Base-by-base conservation (phyloP, 53 echinoderm and acorn worm genomes). In the Astropecten irregularis region DNA sequence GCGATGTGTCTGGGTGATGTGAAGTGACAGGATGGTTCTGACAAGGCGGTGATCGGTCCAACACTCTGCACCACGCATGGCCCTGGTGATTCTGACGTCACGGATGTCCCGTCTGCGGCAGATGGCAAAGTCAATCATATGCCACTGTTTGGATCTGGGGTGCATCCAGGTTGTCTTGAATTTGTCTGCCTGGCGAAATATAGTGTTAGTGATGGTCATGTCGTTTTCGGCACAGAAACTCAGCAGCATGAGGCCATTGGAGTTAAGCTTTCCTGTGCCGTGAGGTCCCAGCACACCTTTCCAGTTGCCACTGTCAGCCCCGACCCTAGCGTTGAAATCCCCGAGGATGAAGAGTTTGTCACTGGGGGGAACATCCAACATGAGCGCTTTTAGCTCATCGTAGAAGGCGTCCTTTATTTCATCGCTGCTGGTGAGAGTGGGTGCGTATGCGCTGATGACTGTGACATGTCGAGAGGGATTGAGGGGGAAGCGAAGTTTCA, bases 311-410 rank as follows among this genome's bases (percentile, higher is more conserved):
- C n/a, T 49, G 52, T 81, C 85, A 2, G 36, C 40, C 3, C 83
- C 88, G 33, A 82, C 83, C 49, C 83, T 61, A 4, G 73, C 73
- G 22, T 83, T 88, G 25, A 87, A 87, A 54, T 87, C 88, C 15
- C 82, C 82, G 11, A 87, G 32, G 13, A 82, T 10, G 23, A 87
- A 21, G n/a, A 87, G 42, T 21, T 87, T 82, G 62, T 88, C 88
- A 42, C 40, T 29, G 2, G 35, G 3, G 22, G 70, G 69, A 15
- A 58, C 49, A 23, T 19, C 50, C 15, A 31, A 57, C n/a, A 83
- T 20, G 9, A 83, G 18, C 20, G 3, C 4, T 20, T 30, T 26
- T 1, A 87, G 57, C 7, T 87, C 82, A 28, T 40, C 70, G 31
- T 79, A 86, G 35, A 68, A 69, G 32, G 31, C 21, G n/a, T 71